Conservation (phyloP, 1,140 invertebrate genomes). For the Drosophila teissieri region DNA sequence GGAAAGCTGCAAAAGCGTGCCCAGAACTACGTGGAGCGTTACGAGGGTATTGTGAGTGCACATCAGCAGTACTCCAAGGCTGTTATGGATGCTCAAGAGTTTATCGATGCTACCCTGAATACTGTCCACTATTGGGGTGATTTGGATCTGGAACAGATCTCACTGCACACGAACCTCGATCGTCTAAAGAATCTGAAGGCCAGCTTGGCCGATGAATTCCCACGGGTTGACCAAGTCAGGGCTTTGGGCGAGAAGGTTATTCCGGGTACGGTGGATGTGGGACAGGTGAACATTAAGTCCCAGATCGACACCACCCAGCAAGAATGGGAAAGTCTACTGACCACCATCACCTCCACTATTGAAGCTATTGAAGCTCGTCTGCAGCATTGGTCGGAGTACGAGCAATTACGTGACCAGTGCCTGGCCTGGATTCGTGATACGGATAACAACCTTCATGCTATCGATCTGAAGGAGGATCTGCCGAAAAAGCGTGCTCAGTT, state of each 20-base stretch:
- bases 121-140: slow-evolving; percentile 95
- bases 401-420: slow-evolving; percentile 93
- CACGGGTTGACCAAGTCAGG: slow-evolving; percentile 91
- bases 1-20: slow-evolving; percentile 88
- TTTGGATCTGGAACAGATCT: slow-evolving; percentile 93
- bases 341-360: slow-evolving; percentile 91
- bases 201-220: slow-evolving; percentile 93
- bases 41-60: slow-evolving; percentile 95
- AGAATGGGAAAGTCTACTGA: slow-evolving; percentile 94
- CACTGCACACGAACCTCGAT: slow-evolving; percentile 96
- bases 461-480: slow-evolving; percentile 93
- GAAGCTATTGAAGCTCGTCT: slow-evolving; percentile 92
- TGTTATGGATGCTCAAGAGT: slow-evolving; percentile 94
- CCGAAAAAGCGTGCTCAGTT: slow-evolving; percentile 93
- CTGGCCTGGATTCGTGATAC: slow-evolving; percentile 95
- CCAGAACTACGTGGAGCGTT: slow-evolving; percentile 90
- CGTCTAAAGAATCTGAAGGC: slow-evolving; percentile 93
- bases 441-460: slow-evolving; percentile 94
- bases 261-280: slow-evolving; percentile 93
- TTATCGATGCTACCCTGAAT: slow-evolving; percentile 95
- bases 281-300: slow-evolving; percentile 93
- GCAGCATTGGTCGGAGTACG: slow-evolving; percentile 96
- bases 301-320: slow-evolving; percentile 95
- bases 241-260: slow-evolving; percentile 94
- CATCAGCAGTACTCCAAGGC: slow-evolving; percentile 97